Base-by-base conservation (phyloP, 1,140 invertebrate genomes). In the Ostrea edulis region DNA sequence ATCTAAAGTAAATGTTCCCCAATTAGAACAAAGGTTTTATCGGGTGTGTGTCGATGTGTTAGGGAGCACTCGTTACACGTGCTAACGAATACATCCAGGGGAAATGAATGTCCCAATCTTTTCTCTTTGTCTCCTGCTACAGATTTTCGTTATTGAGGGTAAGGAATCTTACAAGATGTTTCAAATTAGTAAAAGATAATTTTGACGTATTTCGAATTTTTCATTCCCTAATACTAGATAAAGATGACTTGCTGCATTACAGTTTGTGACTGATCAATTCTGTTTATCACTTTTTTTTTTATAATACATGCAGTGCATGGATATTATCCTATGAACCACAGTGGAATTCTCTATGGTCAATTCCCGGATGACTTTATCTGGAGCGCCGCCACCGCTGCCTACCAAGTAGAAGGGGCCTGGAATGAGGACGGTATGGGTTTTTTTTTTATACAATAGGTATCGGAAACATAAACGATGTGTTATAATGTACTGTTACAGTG, bases 341-440 rank as follows among this genome's bases (percentile, higher is more conserved):
- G 68, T 71, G 68, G 12, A 0, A 53, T 87, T 25, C 84, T 53
- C 17, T 87, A 84, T n/a, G 87, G 52, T 4, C 22, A 51, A 12
- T 95, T 95, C 86, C 95, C 95, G 54, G 81, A 88, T 35, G 89
- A 90, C 17, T 95, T 95, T 87, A 86, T 90, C 2, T 95, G 94
- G 94, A 93, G 94, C 14, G 89, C 91, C 3, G 95, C 95, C 8
- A 95, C 94, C 4, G 91, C 95, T 0, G 90, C 95, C 7, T 95
- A 95, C 88, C 95, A 95, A 90, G 92, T 95, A 54, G 95, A 95
- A 91, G 95, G 95, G 82, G 92, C 82, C 22, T 94, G 92, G 92
- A 93, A 94, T 85, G 91, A 86, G 85, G 94, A 95, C 86, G 95
- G 95, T 95, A 90, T 52, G 88, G 4, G 11, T 35, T 82, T 82